Conservation (phyloP, 2,888 invertebrate species). For the Apomyelois bistriatella region DNA sequence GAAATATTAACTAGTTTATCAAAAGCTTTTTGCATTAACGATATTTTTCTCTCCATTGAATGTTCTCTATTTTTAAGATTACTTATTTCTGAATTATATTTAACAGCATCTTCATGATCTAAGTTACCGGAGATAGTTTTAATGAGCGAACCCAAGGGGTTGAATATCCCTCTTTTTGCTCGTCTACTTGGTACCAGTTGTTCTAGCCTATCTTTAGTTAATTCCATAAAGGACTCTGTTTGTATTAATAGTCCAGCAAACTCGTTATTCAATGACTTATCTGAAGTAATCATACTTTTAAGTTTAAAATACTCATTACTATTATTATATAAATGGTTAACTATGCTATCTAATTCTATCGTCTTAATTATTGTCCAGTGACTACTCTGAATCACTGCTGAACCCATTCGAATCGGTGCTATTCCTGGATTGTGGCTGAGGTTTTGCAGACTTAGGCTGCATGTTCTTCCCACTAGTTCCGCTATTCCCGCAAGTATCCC, state of each 20-base stretch:
- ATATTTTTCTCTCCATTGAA: constrained; percentile 12
- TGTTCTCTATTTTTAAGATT: constrained; percentile 14
- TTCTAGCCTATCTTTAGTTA: constrained; percentile 9
- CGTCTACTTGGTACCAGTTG: constrained; percentile 8
- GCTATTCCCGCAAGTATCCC: not conserved
- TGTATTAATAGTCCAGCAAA: constrained; percentile 7
- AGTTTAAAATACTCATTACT: not conserved
- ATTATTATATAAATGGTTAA: constrained; percentile 1
- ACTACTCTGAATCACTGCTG: constrained; percentile 13
- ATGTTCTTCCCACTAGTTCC: not conserved
- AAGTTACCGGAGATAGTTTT: constrained; percentile 15
- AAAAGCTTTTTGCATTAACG: constrained; percentile 8
- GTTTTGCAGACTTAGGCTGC: not conserved
- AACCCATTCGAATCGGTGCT: constrained; percentile 11
- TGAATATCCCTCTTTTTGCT: constrained; percentile 4
- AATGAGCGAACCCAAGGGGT: constrained; percentile 16
- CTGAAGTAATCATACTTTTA: not conserved
- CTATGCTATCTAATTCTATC: constrained; percentile 4
- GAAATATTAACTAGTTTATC: constrained; percentile 13
- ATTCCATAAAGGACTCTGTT: constrained; percentile 8
- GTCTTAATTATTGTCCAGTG: constrained; percentile 15
- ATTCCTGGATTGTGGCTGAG: constrained; percentile 11
- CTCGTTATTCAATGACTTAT: not conserved
- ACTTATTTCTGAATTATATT: constrained; percentile 12
- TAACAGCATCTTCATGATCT: constrained; percentile 14